phyloP scores from a whole-genome alignment of 1,140 invertebrate species.

The Saccostrea echinata region DNA sequence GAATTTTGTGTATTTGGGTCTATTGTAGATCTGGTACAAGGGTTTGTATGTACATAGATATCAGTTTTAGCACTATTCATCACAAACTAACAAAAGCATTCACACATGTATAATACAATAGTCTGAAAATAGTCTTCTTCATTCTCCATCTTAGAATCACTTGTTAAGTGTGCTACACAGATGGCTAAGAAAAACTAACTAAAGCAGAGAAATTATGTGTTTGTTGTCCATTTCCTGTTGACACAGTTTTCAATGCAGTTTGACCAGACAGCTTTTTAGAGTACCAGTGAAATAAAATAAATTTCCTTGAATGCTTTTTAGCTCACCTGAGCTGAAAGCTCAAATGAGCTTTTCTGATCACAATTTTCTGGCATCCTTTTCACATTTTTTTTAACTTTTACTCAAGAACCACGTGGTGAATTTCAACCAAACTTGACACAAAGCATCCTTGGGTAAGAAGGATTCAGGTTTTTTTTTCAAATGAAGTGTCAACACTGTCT shows the following conservation, averaged over 20 bases:
- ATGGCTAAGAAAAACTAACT: neutral
- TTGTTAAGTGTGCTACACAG: neutral
- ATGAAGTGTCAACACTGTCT: too few species aligned
- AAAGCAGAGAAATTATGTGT: neutral
- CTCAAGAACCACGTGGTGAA: too few species aligned
- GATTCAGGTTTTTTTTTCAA: too few species aligned
- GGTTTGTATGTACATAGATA: neutral
- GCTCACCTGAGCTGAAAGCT: too few species aligned
- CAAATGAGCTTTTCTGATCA: too few species aligned
- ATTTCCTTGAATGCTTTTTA: too few species aligned
- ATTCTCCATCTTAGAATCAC: neutral
- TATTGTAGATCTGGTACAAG: constrained; percentile 7
- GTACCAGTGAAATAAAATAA: neutral
- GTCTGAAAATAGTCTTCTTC: neutral
- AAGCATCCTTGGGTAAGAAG: too few species aligned
- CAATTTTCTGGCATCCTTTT: too few species aligned
- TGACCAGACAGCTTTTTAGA: neutral
- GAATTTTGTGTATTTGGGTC: constrained; percentile 21
- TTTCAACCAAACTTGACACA: too few species aligned
- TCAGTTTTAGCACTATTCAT: neutral
- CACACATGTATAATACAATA: neutral
- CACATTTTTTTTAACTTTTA: too few species aligned
- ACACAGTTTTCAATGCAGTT: neutral
- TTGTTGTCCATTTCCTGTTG: neutral
- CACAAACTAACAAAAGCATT: neutral